Evolutionary conservation across 2,888 invertebrate genomes (phyloP), one percentile per base, ranked within the genome.

Genomic region (Anarsia innoxiella): DNA sequence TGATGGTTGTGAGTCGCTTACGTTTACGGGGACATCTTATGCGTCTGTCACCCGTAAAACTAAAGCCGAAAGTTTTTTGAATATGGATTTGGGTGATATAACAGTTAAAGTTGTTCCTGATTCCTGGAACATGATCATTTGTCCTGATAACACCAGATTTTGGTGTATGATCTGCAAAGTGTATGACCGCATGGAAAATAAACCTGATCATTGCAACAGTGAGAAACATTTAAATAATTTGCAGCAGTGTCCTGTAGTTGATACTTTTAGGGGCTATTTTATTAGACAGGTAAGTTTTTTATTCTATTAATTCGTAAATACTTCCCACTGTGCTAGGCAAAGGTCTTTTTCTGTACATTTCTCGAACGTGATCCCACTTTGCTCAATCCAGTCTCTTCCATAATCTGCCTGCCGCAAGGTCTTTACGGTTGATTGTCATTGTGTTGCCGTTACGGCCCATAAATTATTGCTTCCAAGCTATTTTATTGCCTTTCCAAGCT

Each of bases 101-200:
- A 49, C 39, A 8, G 46, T 59, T 0, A 48, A 45, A 5, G 51
- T 68, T 0, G 45, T 42, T 0, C 56, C 39, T 5, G 56, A 69
- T 2, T 53, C 53, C 0, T 68, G 62, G 60, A 48, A 63, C 33
- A 64, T 65, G 65, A 26, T 66, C 0, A 37, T 56, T 0, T 34
- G 12, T 0, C 41, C 44, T 1, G 45, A 46, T 15, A 5, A 5
- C 0, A 52, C 52, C 14, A 33, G 30, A 0, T 51, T 52, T 6
- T 62, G 57, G n/a, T 66, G 66, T 16, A 64, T 63, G 61, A 52
- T 44, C 0, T 66, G 66, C 30, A 51, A 46, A 3, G 3, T 12
- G 0, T 34, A 33, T 2, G 41, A 26, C 0, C 48, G 39, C 1
- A 13, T 46, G 0, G 34, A 42, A 1, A 1, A 14, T 3, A 56